Percentiles rank a stretch among this genome's conserved stretches.
These are phyloP conservation scores for Colletes collaris DNA, from an alignment of 2,888 invertebrate genomes.

Conservation along the genomic window DNA sequence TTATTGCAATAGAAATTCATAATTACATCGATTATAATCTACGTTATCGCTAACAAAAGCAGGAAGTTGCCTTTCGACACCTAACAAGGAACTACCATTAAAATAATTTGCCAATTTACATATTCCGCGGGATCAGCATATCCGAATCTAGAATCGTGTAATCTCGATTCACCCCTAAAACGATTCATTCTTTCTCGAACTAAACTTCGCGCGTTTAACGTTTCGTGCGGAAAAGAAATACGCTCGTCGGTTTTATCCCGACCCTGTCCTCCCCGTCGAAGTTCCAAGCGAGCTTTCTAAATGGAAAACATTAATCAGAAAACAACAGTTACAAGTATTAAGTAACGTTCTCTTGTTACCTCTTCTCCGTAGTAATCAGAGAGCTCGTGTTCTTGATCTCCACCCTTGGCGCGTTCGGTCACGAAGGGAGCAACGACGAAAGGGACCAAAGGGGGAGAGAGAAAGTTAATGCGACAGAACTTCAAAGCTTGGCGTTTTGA, in stretches of 20 bases:
- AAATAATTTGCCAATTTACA: too few species aligned
- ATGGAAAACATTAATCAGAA: conserved; percentile 45
- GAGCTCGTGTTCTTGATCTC: conserved; percentile 20
- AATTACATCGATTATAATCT: too few species aligned
- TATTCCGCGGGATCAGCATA: too few species aligned
- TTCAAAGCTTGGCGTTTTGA: conserved; percentile 64
- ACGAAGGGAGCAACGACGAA: conserved; percentile 1
- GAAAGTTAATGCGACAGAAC: conserved; percentile 64
- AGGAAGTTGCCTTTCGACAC: too few species aligned
- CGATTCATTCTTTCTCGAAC: not conserved
- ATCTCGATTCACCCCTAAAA: not conserved
- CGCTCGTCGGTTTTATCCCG: not conserved
- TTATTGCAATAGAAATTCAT: too few species aligned
- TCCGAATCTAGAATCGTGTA: too few species aligned
- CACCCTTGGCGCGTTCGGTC: conserved; percentile 12
- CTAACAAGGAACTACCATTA: too few species aligned
- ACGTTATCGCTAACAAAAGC: too few species aligned
- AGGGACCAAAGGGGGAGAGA: not conserved
- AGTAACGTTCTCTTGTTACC: conserved; percentile 21
- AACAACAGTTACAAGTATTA: conserved; percentile 44
- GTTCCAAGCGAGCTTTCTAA: conserved; percentile 3
- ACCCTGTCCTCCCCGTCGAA: not conserved
- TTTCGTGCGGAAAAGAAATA: conserved; percentile 5
- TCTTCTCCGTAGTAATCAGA: conserved; percentile 20
- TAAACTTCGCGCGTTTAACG: not conserved